These are phyloP conservation scores for Emydocephalus ijimae DNA, from an alignment of 2,113 vertebrate species.

Conservation along the genomic window DNA sequence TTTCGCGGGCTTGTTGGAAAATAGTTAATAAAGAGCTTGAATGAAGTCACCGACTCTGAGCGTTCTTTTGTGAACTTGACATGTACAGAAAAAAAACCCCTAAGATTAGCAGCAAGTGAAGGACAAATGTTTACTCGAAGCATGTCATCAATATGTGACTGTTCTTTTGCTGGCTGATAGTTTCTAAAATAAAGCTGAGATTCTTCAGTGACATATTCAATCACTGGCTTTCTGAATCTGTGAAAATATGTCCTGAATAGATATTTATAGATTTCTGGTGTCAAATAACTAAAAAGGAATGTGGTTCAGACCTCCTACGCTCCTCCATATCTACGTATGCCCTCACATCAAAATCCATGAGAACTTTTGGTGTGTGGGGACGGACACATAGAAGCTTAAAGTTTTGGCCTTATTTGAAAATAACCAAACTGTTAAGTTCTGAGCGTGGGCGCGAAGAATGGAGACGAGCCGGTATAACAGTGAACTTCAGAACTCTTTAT, in stretches of 20 bases:
- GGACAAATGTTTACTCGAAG: constrained; percentile 62
- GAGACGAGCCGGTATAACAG: no score
- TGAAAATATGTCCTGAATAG: not conserved
- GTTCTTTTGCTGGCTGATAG: constrained; percentile 49
- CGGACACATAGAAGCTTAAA: not conserved
- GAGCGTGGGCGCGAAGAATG: no score
- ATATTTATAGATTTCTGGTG: not conserved
- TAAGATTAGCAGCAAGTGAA: constrained; percentile 63
- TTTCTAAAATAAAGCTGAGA: not conserved
- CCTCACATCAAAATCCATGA: not conserved
- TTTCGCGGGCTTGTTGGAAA: no score
- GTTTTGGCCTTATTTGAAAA: not conserved
- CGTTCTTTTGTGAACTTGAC: no score
- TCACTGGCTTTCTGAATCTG: not conserved
- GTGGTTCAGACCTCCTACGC: not conserved
- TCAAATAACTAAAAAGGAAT: not conserved
- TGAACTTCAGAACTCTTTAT: no score
- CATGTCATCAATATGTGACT: constrained; percentile 41
- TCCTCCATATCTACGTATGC: not conserved
- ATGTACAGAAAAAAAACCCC: constrained; percentile 42
- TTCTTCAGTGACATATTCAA: not conserved
- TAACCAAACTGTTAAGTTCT: not conserved
- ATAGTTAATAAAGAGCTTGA: no score
- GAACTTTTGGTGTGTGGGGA: not conserved
- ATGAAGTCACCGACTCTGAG: no score